Percentiles rank a stretch among this genome's conserved stretches.
Evolutionary conservation across 2,888 invertebrate genomes (phyloP).

Genomic region (Lutraria lutraria): DNA sequence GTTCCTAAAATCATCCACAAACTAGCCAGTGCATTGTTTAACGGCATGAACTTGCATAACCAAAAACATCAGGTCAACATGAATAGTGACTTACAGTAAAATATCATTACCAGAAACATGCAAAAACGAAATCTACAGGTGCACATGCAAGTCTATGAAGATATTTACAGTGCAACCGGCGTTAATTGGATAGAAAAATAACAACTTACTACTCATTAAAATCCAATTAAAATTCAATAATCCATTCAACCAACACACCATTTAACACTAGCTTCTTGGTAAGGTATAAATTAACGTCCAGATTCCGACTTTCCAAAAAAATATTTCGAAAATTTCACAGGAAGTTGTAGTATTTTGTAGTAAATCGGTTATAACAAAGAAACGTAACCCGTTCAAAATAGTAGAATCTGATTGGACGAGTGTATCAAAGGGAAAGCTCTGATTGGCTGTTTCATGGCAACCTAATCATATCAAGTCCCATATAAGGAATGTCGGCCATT

Average conservation of each 20-base stretch:
- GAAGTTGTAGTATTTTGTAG: slow-evolving; percentile 78
- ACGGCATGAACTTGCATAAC: too few species aligned
- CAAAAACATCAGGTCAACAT: too few species aligned
- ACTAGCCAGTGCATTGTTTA: too few species aligned
- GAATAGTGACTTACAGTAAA: too few species aligned
- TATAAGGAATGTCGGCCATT: slow-evolving; percentile 75
- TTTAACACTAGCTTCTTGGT: not conserved
- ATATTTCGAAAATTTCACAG: slow-evolving; percentile 68
- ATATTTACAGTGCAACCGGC: slow-evolving; percentile 11
- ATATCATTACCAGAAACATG: not conserved
- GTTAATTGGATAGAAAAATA: not conserved
- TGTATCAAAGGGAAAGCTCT: slow-evolving; percentile 62
- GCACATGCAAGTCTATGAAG: slow-evolving; percentile 15
- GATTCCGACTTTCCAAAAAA: slow-evolving; percentile 52
- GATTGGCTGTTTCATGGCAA: slow-evolving; percentile 75
- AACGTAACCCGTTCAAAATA: slow-evolving; percentile 79
- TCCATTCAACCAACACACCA: not conserved
- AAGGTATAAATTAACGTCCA: not conserved
- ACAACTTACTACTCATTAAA: not conserved
- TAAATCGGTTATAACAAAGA: slow-evolving; percentile 80
- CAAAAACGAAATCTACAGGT: not conserved
- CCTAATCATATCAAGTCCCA: slow-evolving; percentile 74
- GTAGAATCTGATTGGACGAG: slow-evolving; percentile 74
- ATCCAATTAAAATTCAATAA: slow-evolving; percentile 23
- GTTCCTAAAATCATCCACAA: not conserved